Evolutionary conservation across 2,888 invertebrate species (phyloP), one percentile per base, ranked within the genome.

Genomic region (Melanostoma scalare): DNA sequence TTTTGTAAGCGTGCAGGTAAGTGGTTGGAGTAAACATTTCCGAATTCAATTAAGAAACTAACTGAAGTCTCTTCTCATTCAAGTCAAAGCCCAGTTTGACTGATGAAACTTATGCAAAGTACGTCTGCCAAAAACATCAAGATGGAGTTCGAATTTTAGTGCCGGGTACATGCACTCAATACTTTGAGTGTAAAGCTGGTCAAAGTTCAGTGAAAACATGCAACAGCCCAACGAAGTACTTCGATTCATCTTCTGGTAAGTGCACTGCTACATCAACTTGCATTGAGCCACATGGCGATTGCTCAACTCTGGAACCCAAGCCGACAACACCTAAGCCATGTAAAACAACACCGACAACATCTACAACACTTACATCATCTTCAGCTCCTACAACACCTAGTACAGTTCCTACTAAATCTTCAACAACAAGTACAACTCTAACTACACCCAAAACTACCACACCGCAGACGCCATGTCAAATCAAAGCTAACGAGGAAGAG

Each of bases 101-200:
- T 63, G 88, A 88, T 35, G 65, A 81, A 5, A 65, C 89, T 0
- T 89, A 90, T 35, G 86, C 87, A 0, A 87, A 87, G 36, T 89
- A 81, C 60, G 86, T 90, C 3, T 90, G 90, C 61, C 85, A 84
- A 20, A 73, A 85, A 4, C 89, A 89, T 63, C n/a, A 55, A 0
- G 77, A 89, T 76, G 90, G 90, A 10, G 88, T 87, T 69, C 88
- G 87, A 2, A 85, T 88, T 3, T 58, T 90, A 8, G 89, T 90
- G 2, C 90, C 90, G 1, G 90, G 90, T 10, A 89, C 89, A 68
- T 90, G 90, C 61, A 88, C 87, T 0, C 86, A 88, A 63, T 90
- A 87, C 86, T 90, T 88, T 30, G 88, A 89, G 77, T 90, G 90
- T 30, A 86, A 87, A 60, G 84, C 86, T 46, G 88, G 88, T 3